Base-by-base conservation (phyloP, 2,888 invertebrate genomes). In the Poecilobothrus nobilitatus region DNA sequence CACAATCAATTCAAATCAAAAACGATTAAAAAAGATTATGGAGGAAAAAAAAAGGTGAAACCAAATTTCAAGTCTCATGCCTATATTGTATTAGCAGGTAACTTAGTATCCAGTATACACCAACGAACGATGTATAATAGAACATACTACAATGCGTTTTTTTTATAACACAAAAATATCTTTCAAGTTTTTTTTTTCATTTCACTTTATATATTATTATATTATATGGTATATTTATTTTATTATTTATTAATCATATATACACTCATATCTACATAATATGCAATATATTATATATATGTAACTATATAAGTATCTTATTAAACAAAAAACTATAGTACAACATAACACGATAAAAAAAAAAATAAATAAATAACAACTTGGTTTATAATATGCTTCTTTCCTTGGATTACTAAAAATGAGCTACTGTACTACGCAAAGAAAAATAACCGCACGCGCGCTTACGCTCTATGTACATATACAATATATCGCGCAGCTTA, bases 391-490 rank as follows among this genome's bases (percentile, higher is more conserved):
- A 53, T 53, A 6, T 53, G 53, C 53, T 53, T 53, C 53, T 53
- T 53, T 53, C 18, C 53, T 53, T 53, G 53, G 53, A 53, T 53
- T 53, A 53, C 53, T 53, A n/a, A 53, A 53, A 18, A 9, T 18
- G 53, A 53, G 53, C 53, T 53, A 53, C 53, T n/a, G 53, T 53
- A 53, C 53, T 53, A 53, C 53, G 53, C 53, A 53, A 53, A 53
- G 53, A 53, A 18, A 53, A 53, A 53, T 18, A 53, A n/a, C 18
- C 53, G 53, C 53, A 53, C 53, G 53, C 53, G 37, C 37, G 53
- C 53, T 53, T 53, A 53, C 53, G n/a, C 2, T 53, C 15, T 15
- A 53, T 53, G 53, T 53, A 53, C 37, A 37, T 37, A 37, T 37
- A 37, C 1, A 37, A 10, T 37, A 10, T 53, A 53, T 53, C 53